Percentiles rank a stretch among this genome's conserved stretches.
Conservation (phyloP, 2,888 invertebrate species). For the Heliconius ismenius region DNA sequence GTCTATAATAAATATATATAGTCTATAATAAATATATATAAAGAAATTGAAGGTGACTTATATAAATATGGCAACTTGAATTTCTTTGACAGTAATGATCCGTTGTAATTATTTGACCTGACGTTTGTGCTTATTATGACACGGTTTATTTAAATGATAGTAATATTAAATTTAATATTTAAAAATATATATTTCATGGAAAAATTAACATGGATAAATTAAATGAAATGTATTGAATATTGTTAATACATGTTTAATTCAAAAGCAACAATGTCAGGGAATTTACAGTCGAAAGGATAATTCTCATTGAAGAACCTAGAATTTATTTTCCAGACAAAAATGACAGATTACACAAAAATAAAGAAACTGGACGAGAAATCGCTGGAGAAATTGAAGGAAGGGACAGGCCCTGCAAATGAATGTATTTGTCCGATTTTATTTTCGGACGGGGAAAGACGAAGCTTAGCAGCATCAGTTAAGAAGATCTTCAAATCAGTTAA, state of each 20-base stretch:
- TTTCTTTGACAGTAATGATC: neutral
- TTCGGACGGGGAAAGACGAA: slow-evolving; percentile 45
- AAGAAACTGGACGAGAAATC: slow-evolving; percentile 60
- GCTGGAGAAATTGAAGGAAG: slow-evolving; percentile 52
- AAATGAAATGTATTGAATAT: neutral
- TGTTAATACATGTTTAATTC: neutral
- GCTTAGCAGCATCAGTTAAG: slow-evolving; percentile 55
- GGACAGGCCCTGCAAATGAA: slow-evolving; percentile 55
- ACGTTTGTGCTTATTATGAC: neutral
- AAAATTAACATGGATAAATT: neutral
- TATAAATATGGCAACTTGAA: neutral
- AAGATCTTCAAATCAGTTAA: slow-evolving; percentile 51
- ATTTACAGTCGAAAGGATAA: neutral
- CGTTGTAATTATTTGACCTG: neutral
- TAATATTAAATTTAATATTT: neutral
- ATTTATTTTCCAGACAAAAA: slow-evolving; percentile 18
- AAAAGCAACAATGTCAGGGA: neutral
- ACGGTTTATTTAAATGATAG: neutral
- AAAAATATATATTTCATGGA: neutral
- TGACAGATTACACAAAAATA: slow-evolving; percentile 49
- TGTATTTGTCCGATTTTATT: slow-evolving; percentile 58
- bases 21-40: too few relatives aligned
- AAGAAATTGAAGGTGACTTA: neutral
- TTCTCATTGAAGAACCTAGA: neutral
- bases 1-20: too few relatives aligned